A percentile compares a stretch with the other conserved stretches of the same genome.
Conservation (phyloP, 2,888 invertebrate genomes). For the Cantharis lateralis region DNA sequence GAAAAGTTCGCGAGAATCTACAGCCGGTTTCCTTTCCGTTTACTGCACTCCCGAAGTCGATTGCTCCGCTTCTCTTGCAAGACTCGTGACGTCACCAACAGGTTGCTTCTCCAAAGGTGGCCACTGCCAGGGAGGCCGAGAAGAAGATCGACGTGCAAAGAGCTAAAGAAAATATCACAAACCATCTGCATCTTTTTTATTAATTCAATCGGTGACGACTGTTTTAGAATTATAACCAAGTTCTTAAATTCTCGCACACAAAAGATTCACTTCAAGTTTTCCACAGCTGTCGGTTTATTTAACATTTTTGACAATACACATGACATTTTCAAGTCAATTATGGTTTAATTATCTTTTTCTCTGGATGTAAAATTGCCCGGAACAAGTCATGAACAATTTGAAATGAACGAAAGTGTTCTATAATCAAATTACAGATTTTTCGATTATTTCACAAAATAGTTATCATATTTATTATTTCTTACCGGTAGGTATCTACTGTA, state of each 20-base stretch:
- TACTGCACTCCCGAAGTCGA: constrained; percentile 17
- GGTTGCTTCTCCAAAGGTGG: constrained; percentile 50
- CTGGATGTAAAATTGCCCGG: not conserved
- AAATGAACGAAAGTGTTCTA: too few species aligned
- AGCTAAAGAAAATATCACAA: constrained; percentile 2
- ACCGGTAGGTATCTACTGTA: too few species aligned
- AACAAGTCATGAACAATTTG: too few species aligned
- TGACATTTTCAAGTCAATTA: not conserved
- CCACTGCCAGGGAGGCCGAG: constrained; percentile 48
- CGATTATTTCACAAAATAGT: too few species aligned
- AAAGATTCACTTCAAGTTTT: not conserved
- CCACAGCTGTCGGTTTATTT: not conserved
- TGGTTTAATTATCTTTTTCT: not conserved
- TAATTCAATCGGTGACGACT: not conserved
- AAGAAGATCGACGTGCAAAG: constrained; percentile 13
- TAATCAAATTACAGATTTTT: too few species aligned
- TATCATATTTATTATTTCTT: too few species aligned
- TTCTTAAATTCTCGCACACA: not conserved
- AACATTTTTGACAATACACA: not conserved
- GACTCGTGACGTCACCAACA: constrained; percentile 50
- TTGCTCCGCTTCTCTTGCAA: constrained; percentile 22
- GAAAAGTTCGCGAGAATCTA: constrained; percentile 16
- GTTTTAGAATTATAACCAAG: not conserved
- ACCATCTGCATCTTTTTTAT: constrained; percentile 21
- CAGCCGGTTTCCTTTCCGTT: constrained; percentile 20